Evolutionary conservation across 2,797 vertebrate species (phyloP).

Genomic region (Eurystomus glaucurus): DNA sequence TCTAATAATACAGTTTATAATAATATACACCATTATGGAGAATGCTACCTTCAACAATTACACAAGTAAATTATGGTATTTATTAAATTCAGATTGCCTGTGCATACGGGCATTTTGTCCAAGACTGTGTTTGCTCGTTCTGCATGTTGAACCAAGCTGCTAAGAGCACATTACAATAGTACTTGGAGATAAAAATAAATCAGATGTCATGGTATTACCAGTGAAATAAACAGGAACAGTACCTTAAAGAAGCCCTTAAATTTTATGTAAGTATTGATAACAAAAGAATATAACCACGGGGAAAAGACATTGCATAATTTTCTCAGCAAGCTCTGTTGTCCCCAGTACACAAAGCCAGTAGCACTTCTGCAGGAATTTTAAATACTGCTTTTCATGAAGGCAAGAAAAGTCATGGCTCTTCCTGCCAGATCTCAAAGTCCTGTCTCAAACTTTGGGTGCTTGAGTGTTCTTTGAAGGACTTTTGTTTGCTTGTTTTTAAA

Average conservation of each 20-base stretch:
- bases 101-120: neutral
- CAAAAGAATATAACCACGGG: neutral
- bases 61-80: neutral
- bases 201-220: neutral
- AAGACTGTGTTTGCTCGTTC: neutral
- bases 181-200: neutral
- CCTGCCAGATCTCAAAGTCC: neutral
- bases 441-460: neutral
- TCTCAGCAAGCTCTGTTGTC: neutral
- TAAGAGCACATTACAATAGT: neutral
- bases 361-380: neutral
- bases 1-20: neutral
- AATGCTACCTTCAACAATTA: neutral
- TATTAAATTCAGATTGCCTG: neutral
- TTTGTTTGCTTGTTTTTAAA: neutral
- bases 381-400: neutral
- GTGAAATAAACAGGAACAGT: neutral
- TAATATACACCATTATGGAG: neutral
- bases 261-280: neutral
- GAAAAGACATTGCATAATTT: neutral
- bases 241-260: neutral
- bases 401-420: neutral
- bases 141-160: neutral
- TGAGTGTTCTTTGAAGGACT: neutral
- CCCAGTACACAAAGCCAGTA: neutral